Evolutionary conservation across 2,888 invertebrate species (phyloP).

Genomic region (Archaeoteleia sp.): DNA sequence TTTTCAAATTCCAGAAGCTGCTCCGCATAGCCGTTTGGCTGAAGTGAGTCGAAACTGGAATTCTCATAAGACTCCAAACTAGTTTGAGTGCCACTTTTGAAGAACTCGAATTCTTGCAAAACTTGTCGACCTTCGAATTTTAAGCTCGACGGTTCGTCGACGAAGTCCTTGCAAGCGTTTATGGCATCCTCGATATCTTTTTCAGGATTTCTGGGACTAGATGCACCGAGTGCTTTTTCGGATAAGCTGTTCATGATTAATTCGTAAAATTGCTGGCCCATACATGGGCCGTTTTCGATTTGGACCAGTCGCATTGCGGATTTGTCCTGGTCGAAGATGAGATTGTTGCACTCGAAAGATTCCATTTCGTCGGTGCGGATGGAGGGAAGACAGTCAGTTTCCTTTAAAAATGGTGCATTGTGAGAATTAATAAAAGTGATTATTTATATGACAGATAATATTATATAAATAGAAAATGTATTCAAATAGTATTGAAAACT

Average conservation of each 20-base stretch:
- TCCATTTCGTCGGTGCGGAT: conserved; percentile 29
- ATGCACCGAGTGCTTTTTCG: conserved; percentile 51
- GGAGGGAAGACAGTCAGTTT: conserved; percentile 38
- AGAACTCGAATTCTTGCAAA: conserved; percentile 51
- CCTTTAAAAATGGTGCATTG: too few species aligned
- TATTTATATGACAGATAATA: not conserved
- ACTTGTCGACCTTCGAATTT: conserved; percentile 33
- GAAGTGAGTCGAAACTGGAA: conserved; percentile 55
- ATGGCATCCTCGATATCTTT: conserved; percentile 47
- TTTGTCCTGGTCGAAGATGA: conserved; percentile 40
- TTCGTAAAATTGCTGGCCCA: conserved; percentile 67
- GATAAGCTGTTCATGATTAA: conserved; percentile 62
- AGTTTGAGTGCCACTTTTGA: conserved; percentile 47
- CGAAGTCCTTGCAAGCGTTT: conserved; percentile 42
- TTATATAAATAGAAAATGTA: not conserved
- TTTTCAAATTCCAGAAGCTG: conserved; percentile 59
- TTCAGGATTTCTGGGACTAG: conserved; percentile 33
- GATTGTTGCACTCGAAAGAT: conserved; percentile 29
- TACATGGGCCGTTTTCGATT: conserved; percentile 53
- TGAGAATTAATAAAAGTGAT: conserved; percentile 2
- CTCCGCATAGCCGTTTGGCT: conserved; percentile 54
- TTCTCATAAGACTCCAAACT: conserved; percentile 58
- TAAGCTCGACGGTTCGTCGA: conserved; percentile 9
- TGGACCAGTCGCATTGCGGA: conserved; percentile 62
- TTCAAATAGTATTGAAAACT: too few species aligned